A percentile compares a stretch with the other conserved stretches of the same genome.
These are phyloP conservation scores for Paraescarpia echinospica DNA, from an alignment of 1,140 invertebrate genomes.

Conservation along the genomic window DNA sequence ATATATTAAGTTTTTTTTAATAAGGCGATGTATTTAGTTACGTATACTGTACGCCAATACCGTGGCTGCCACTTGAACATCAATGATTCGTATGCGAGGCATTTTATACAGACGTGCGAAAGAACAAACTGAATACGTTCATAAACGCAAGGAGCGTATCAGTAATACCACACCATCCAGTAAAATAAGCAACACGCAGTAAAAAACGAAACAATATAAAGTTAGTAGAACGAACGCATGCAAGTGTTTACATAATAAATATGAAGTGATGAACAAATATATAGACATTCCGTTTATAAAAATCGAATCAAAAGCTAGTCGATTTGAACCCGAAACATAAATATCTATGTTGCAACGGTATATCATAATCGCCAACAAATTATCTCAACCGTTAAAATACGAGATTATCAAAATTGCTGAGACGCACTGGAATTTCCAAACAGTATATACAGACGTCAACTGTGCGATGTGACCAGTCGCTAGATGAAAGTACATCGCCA, in stretches of 20 bases:
- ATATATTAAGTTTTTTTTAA: too few species aligned
- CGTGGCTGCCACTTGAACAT: too few species aligned
- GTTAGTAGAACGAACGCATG: neutral
- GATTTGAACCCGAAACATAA: neutral
- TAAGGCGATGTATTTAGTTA: too few species aligned
- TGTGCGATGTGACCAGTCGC: neutral
- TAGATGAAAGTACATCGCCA: neutral
- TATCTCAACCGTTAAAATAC: neutral
- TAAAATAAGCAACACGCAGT: neutral
- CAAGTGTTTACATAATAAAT: neutral
- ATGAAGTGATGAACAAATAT: too few species aligned
- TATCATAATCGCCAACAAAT: neutral
- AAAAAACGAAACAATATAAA: neutral
- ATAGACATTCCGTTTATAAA: too few species aligned
- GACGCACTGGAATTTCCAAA: too few species aligned
- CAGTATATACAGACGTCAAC: neutral
- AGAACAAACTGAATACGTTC: neutral
- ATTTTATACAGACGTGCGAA: too few species aligned
- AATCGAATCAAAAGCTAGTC: neutral
- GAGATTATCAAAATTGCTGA: neutral
- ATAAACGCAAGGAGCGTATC: neutral
- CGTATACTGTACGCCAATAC: too few species aligned
- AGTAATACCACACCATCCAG: neutral
- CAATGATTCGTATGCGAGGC: too few species aligned
- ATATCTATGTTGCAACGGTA: neutral